Base-by-base conservation (phyloP, 2,888 invertebrate genomes). In the Spatulosminthurus flaviceps region DNA sequence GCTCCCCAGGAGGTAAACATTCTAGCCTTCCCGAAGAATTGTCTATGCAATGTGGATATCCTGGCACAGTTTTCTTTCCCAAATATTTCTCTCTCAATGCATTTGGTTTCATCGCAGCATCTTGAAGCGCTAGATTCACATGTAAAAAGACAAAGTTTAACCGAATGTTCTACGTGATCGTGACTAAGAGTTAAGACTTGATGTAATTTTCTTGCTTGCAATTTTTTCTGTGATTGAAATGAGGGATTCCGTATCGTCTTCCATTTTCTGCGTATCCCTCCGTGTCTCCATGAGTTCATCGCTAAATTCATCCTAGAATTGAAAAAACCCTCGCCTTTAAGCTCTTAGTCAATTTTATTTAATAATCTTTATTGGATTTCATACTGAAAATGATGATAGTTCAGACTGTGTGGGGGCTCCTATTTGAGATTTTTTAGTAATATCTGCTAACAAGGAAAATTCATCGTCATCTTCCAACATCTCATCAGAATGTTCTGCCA, bases 1-100 rank as follows among this genome's bases (percentile, higher is more conserved):
- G 26, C 34, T 84, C 81, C 21, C 82, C 84, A 0, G 84, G 83
- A 19, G 83, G 83, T 13, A 85, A 74, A 51, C 84, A 84, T 60
- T 82, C 82, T 13, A 79, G 76, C n/a, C 79, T 72, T 0, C 80
- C 81, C 41, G 71, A 61, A 11, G 83, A 81, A 4, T 22, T 67
- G 41, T 84, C 84, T 1, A 81, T 26, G 67, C 84, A 84, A 13
- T 79, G 79, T 11, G 80, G 79, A 81, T 75, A 79, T 0, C 83
- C 83, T 19, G 80, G 67, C 24, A 83, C 76, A 1, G 74, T 29
- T 77, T 64, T 77, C 26, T 76, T 60, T 9, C 78, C 80, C n/a
- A 82, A 72, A 34, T 84, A 82, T 13, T 80, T 78, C 21, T 83
- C 84, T 29, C 80, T 78, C 24, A 83, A 71, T 0, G 82, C 71